A percentile compares a stretch with the other conserved stretches of the same genome.
These are phyloP conservation scores for human (Homo sapiens) DNA, from an alignment of 2,113 vertebrate genomes.

Conservation along the genomic window GRCh38 chr15:81295501-81296000, in stretches of 20 bases:
- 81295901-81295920: not conserved
- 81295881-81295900: not conserved
- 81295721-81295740: too few species aligned
- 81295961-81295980: accelerated
- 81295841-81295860: not conserved
- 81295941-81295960: accelerated
- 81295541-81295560: not conserved
- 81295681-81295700: not conserved
- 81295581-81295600: not conserved
- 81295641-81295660: not conserved
- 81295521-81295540: not conserved
- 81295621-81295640: not conserved
- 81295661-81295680: not conserved
- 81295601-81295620: not conserved
- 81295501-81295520: not conserved
- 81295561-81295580: not conserved
- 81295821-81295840: accelerated
- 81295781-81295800: too few species aligned
- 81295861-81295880: not conserved
- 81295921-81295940: not conserved
- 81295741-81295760: not conserved
- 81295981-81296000: accelerated
- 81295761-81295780: not conserved
- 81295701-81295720: accelerated
- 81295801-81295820: not conserved